Evolutionary conservation across 2,888 invertebrate species (phyloP), one percentile per base, ranked within the genome.

Genomic region (Nomada ferruginata): DNA sequence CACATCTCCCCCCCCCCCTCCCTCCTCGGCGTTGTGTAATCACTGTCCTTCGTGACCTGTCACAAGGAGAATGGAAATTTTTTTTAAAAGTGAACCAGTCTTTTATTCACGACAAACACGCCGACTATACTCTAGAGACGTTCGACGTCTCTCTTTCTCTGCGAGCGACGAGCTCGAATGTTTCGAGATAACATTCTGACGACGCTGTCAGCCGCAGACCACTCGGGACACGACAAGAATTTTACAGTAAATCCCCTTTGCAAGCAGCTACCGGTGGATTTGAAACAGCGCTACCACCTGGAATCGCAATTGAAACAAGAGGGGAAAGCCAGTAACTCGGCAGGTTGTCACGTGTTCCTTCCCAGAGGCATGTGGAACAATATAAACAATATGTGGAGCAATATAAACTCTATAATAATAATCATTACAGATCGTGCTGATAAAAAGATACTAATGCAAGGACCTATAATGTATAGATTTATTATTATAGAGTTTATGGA

Each of bases 181-280:
- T 29, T 23, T 29, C 20, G 9, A n/a, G 57, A 66, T 50, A 57
- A 65, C 59, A 42, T 74, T 23, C 68, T 42, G 23, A 26, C 47
- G 18, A 13, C 20, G 50, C 59, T 29, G 55, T 63, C 63, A 23
- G 5, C 44, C 18, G 42, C 42, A 47, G 13, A 63, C 57, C 15
- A 44, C 23, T 20, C 20, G 15, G 13, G n/a, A 63, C 44, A 44
- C 44, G 15, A 20, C 9, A 11, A n/a, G 20, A 61, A 44, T 61
- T 61, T 42, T 44, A 44, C 61, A 20, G 20, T 20, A 11, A 44
- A 10, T 13, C 44, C 20, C 23, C 20, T 61, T 61, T 44, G 10
- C 42, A 15, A 20, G n/a, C 42, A 42, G 10, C 0, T 42, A 36
- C 11, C 18, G 42, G 60, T n/a, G 42, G 26, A 61, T 26, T 61